These are phyloP conservation scores for Lumbricus terrestris DNA, from an alignment of 2,888 invertebrate species.

Conservation along the genomic window DNA sequence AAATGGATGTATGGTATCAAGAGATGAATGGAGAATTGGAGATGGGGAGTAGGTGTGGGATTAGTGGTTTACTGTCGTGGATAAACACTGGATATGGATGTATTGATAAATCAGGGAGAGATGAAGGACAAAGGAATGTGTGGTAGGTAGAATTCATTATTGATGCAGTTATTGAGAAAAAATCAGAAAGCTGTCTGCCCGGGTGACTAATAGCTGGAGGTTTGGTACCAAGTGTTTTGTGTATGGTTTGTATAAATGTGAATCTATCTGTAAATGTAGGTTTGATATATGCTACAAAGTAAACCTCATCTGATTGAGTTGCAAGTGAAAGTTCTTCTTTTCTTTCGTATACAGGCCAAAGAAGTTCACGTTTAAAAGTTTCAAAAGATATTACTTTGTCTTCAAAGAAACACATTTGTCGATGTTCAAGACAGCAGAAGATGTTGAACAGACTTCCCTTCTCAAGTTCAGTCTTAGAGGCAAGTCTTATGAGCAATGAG, in stretches of 20 bases:
- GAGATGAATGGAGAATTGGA: neutral
- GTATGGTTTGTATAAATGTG: neutral
- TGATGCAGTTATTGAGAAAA: neutral
- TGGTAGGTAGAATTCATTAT: neutral
- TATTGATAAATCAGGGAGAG: neutral
- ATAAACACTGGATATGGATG: too few relatives aligned
- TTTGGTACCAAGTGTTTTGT: neutral
- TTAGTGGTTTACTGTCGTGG: neutral
- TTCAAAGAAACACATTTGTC: slow-evolving; percentile 87
- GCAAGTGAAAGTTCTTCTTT: neutral
- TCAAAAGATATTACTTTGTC: slow-evolving; percentile 91
- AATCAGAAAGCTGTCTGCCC: neutral
- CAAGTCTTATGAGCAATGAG: slow-evolving; percentile 20
- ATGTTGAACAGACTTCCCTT: slow-evolving; percentile 38
- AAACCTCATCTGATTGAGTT: neutral
- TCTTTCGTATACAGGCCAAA: slow-evolving; percentile 72
- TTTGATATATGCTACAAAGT: neutral
- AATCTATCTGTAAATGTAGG: neutral
- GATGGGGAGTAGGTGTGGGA: neutral
- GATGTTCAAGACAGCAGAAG: slow-evolving; percentile 70
- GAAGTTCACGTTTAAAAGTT: slow-evolving; percentile 89
- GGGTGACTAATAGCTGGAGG: neutral
- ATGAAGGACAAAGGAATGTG: neutral
- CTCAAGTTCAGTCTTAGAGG: slow-evolving; percentile 78
- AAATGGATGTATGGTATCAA: too few relatives aligned